phyloP scores from a whole-genome alignment of 2,797 vertebrate species.

The Spinus olivaceus region DNA sequence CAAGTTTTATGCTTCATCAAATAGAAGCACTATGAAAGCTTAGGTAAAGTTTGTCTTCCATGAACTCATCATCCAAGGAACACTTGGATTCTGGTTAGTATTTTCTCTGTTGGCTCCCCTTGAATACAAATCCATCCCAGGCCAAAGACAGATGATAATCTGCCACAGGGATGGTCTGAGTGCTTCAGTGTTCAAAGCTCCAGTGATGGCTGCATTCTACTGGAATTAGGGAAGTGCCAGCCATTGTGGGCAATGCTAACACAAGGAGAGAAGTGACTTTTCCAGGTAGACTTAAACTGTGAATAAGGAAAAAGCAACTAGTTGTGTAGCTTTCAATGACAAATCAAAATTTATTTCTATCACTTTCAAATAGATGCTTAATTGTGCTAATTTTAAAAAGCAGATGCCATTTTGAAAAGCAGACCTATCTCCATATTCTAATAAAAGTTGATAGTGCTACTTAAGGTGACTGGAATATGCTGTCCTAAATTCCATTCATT shows the following conservation, averaged over 20 bases:
- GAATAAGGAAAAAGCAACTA: background rate
- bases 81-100: background rate
- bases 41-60: background rate
- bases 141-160: background rate
- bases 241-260: fast-evolving
- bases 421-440: background rate
- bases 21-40: background rate
- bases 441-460: background rate
- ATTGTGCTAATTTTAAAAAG: background rate
- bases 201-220: background rate
- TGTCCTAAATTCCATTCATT: background rate
- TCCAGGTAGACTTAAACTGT: background rate
- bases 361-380: background rate
- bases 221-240: background rate
- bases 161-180: background rate
- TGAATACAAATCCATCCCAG: background rate
- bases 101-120: background rate
- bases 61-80: background rate
- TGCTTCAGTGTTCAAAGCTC: background rate
- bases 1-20: background rate
- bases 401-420: background rate
- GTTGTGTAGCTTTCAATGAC: background rate
- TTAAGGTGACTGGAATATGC: background rate
- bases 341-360: background rate
- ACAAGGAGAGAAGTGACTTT: background rate